phyloP scores from a whole-genome alignment of 2,797 vertebrate genomes.

The Zalophus californianus region DNA sequence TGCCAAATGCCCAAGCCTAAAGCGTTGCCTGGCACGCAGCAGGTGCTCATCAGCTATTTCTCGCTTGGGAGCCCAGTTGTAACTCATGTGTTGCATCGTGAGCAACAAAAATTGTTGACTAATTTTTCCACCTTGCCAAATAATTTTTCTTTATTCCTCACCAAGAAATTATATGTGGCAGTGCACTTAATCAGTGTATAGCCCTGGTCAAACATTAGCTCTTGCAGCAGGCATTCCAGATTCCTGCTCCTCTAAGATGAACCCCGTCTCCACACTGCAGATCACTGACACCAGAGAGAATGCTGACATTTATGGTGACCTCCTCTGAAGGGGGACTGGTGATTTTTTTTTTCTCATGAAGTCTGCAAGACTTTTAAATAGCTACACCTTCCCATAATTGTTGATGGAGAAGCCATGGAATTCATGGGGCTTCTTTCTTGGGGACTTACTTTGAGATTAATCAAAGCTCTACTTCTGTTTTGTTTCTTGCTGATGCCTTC shows the following conservation, averaged over 20 bases:
- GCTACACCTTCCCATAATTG: neutral
- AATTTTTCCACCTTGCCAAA: neutral
- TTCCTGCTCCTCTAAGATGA: neutral
- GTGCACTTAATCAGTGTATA: neutral
- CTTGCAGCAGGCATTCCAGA: neutral
- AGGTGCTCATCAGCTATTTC: neutral
- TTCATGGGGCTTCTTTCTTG: neutral
- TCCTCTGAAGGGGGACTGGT: neutral
- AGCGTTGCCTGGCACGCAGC: neutral
- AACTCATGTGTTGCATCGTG: neutral
- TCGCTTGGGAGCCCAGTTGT: neutral
- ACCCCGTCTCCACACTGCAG: neutral
- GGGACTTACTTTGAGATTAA: slow-evolving; percentile 60
- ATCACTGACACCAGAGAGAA: neutral
- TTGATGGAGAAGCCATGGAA: neutral
- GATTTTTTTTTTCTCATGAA: neutral
- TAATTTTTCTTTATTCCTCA: neutral
- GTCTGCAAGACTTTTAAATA: neutral
- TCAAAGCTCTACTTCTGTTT: slow-evolving; percentile 57
- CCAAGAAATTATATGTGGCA: neutral
- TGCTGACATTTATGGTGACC: neutral
- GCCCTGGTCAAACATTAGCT: neutral
- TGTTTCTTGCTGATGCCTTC: slow-evolving; percentile 60
- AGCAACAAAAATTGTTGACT: neutral
- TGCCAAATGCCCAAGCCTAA: neutral